phyloP scores from a whole-genome alignment of 1,140 invertebrate species.

The Popillia japonica region DNA sequence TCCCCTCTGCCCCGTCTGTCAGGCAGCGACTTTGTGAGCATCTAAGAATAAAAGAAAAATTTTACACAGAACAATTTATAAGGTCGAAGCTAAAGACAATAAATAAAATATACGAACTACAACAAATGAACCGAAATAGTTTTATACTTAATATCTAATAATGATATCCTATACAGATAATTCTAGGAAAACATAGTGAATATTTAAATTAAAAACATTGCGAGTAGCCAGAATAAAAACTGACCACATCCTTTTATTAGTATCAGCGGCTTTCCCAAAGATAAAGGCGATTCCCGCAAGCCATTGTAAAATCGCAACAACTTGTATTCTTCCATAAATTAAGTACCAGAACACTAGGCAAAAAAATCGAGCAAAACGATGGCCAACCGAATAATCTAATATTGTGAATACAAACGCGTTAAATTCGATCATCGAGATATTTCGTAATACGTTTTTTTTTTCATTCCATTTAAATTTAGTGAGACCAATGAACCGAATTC shows the following conservation, averaged over 20 bases:
- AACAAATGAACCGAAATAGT: too few species aligned
- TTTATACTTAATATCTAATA: too few species aligned
- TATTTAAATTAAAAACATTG: neutral
- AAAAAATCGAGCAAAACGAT: neutral
- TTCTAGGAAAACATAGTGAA: neutral
- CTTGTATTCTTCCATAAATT: neutral
- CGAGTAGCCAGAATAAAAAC: neutral
- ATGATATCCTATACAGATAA: too few species aligned
- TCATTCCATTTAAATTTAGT: neutral
- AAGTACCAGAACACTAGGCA: neutral
- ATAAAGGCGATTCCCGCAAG: neutral
- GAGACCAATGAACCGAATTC: neutral
- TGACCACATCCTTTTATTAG: neutral
- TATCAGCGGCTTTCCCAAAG: neutral
- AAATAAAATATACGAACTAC: too few species aligned
- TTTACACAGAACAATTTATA: too few species aligned
- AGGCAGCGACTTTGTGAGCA: too few species aligned
- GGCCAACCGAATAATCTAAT: neutral
- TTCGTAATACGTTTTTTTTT: neutral
- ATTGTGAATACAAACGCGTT: neutral
- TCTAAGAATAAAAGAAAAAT: too few species aligned
- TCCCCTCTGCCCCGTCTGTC: too few species aligned
- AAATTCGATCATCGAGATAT: constrained; percentile 1
- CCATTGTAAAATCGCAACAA: neutral
- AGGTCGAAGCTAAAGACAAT: too few species aligned